These are phyloP conservation scores for Leucophora obtusa DNA, from an alignment of 2,888 invertebrate genomes.

Conservation along the genomic window DNA sequence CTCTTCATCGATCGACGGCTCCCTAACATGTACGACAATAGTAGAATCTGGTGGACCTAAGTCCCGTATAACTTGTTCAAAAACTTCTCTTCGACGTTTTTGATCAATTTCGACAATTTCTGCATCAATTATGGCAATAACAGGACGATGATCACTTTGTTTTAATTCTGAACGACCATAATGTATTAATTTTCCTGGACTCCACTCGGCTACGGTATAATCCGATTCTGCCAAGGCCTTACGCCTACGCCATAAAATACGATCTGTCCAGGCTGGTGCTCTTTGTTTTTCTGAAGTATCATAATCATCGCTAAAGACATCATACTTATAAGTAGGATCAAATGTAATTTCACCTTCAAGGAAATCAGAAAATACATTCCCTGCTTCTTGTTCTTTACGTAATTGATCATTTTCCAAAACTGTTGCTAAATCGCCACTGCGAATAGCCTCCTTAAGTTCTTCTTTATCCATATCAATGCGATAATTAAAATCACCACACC, in stretches of 20 bases:
- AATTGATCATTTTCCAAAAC: constrained; percentile 94
- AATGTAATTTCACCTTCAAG: constrained; percentile 94
- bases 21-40: constrained; percentile 85
- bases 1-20: constrained; percentile 80
- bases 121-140: constrained; percentile 93
- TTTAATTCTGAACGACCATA: constrained; percentile 96
- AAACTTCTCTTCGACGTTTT: constrained; percentile 86
- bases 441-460: constrained; percentile 91
- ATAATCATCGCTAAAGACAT: constrained; percentile 98
- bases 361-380: constrained; percentile 94
- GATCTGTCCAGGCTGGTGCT: constrained; percentile 99
- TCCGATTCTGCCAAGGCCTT: constrained; percentile 86
- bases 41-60: constrained; percentile 97
- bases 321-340: constrained; percentile 99
- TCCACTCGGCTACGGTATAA: constrained; percentile 81
- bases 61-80: constrained; percentile 90
- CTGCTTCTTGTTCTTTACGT: constrained; percentile 86
- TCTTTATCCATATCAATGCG: constrained; percentile 97
- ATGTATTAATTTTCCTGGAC: constrained; percentile 88
- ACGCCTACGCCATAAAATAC: constrained; percentile 94
- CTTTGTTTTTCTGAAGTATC: constrained; percentile 99
- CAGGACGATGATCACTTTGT: constrained; percentile 98
- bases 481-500: constrained; percentile 99
- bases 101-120: constrained; percentile 90
- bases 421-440: constrained; percentile 82